A percentile compares a stretch with the other conserved stretches of the same genome.
Conservation (phyloP, 2,113 vertebrate genomes). For the Cyprinus carpio region DNA sequence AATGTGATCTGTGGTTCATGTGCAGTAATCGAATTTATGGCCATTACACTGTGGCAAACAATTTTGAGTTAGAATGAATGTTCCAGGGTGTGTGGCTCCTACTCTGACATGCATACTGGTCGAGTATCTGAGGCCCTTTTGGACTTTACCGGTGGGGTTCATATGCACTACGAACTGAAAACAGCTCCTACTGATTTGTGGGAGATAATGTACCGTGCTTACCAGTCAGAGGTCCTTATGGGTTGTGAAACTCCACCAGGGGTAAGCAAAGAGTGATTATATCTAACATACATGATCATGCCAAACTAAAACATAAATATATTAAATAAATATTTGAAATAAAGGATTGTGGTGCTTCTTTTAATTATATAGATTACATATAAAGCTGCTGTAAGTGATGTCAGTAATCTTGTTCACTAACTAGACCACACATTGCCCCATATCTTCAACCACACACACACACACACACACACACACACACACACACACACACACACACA, state of each 20-base stretch:
- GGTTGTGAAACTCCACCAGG: slow-evolving; percentile 77
- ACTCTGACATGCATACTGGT: slow-evolving; percentile 81
- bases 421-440: neutral
- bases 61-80: neutral
- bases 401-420: no score
- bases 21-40: no score
- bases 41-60: neutral
- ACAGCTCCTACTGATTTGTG: slow-evolving; percentile 74
- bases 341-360: no score
- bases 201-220: slow-evolving; percentile 76
- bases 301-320: neutral
- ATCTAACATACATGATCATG: neutral
- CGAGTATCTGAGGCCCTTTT: slow-evolving; percentile 83
- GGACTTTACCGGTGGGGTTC: slow-evolving; percentile 88
- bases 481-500: no score
- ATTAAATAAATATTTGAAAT: no score
- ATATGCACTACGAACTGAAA: slow-evolving; percentile 69
- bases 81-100: slow-evolving; percentile 85
- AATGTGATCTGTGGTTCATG: neutral
- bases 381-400: no score
- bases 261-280: slow-evolving; percentile 64
- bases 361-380: no score
- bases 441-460: neutral
- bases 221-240: slow-evolving; percentile 75
- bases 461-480: no score